Conservation (phyloP, 2,888 invertebrate species). For the Malthinus seriepunctatus region DNA sequence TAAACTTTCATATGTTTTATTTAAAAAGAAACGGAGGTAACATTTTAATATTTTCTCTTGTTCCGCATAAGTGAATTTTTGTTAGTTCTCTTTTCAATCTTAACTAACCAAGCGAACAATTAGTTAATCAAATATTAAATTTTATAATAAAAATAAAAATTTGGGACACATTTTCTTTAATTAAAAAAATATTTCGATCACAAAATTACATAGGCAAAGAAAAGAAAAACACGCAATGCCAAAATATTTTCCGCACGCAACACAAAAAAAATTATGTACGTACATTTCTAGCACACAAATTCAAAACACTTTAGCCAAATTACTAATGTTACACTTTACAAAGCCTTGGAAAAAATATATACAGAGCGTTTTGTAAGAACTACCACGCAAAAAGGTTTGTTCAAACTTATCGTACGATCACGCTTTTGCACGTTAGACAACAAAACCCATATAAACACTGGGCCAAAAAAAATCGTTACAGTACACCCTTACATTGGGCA, state of each 20-base stretch:
- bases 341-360: too few relatives aligned
- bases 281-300: slow-evolving; percentile 5
- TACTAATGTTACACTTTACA: slow-evolving; percentile 6
- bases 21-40: slow-evolving; percentile 19
- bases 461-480: too few relatives aligned
- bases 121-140: slow-evolving; percentile 9
- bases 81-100: slow-evolving; percentile 12
- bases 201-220: not conserved
- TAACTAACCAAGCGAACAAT: slow-evolving; percentile 17
- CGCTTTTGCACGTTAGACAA: too few relatives aligned
- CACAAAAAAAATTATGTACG: slow-evolving; percentile 11
- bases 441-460: too few relatives aligned
- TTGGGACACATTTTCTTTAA: not conserved
- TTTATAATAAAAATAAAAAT: too few relatives aligned
- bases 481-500: too few relatives aligned
- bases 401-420: too few relatives aligned
- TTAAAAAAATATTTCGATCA: not conserved
- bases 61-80: slow-evolving; percentile 24
- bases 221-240: slow-evolving; percentile 4
- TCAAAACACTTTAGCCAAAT: slow-evolving; percentile 13
- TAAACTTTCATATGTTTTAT: slow-evolving; percentile 19
- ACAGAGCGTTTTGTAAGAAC: too few relatives aligned
- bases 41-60: slow-evolving; percentile 23
- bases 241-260: slow-evolving; percentile 9
- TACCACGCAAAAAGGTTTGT: too few relatives aligned